phyloP scores from a whole-genome alignment of 2,113 vertebrate species.

The Sinocyclocheilus anophthalmus region DNA sequence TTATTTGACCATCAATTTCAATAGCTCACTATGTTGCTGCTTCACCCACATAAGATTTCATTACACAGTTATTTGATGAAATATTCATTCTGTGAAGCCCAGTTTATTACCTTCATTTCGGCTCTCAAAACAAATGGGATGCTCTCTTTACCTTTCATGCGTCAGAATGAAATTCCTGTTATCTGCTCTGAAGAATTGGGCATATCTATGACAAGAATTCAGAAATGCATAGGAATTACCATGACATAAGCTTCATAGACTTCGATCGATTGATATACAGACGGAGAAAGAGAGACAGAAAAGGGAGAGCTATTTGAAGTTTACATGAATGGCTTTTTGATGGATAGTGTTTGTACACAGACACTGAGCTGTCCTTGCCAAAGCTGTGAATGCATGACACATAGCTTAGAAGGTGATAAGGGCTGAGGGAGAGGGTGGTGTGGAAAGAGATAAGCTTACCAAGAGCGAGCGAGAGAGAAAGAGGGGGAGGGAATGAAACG shows the following conservation, averaged over 20 bases:
- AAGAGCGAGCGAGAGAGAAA: slow-evolving; percentile 2
- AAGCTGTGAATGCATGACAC: slow-evolving; percentile 46
- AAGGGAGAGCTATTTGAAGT: slow-evolving; percentile 14
- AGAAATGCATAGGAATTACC: slow-evolving; percentile 16
- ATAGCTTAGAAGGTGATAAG: slow-evolving; percentile 46
- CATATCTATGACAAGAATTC: slow-evolving; percentile 9
- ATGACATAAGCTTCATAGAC: slow-evolving; percentile 7
- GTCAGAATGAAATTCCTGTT: not conserved
- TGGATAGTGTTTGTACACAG: slow-evolving; percentile 45
- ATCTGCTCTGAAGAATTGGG: not conserved
- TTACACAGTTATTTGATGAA: not conserved
- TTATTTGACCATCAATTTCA: not conserved
- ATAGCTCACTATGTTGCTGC: not conserved
- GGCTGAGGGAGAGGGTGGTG: slow-evolving; percentile 6
- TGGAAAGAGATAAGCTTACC: not conserved
- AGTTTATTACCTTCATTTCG: not conserved
- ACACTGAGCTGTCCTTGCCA: slow-evolving; percentile 37
- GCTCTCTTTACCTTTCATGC: not conserved
- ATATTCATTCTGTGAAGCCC: not conserved
- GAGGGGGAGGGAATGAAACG: not conserved
- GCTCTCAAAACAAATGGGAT: not conserved
- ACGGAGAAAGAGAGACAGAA: not conserved
- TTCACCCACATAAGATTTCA: too few relatives aligned
- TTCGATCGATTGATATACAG: not conserved
- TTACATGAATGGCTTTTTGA: slow-evolving; percentile 15